Percentiles rank a stretch among this genome's conserved stretches.
Conservation (phyloP, 2,797 vertebrate species). For the Myripristis jacobus region DNA sequence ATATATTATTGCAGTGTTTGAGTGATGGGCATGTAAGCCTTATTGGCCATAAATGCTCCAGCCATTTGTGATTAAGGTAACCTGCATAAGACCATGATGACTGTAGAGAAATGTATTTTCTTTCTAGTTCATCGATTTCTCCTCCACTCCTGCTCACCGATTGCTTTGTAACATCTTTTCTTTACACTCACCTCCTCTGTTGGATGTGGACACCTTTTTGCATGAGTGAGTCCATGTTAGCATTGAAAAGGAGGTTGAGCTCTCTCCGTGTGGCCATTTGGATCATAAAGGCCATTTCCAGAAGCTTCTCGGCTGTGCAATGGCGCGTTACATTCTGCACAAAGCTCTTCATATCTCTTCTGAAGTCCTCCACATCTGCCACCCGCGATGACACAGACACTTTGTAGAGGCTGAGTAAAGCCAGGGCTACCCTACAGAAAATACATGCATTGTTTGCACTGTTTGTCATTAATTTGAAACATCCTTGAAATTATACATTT, state of each 20-base stretch:
- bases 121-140: too few species aligned
- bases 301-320: conserved; percentile 78
- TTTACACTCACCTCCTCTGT: conserved; percentile 83
- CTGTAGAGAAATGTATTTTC: too few species aligned
- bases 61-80: too few species aligned
- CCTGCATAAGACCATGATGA: too few species aligned
- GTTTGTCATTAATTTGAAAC: neutral
- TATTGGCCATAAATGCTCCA: too few species aligned
- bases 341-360: conserved; percentile 86
- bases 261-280: conserved; percentile 87
- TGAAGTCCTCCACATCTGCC: conserved; percentile 83
- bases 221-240: conserved; percentile 86
- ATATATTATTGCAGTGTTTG: too few species aligned
- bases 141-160: too few species aligned
- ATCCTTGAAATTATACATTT: neutral
- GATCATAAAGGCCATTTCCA: conserved; percentile 87
- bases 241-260: conserved; percentile 90
- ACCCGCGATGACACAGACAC: conserved; percentile 80
- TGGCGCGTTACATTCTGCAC: conserved; percentile 82
- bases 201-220: conserved; percentile 86
- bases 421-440: conserved; percentile 85
- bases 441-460: neutral
- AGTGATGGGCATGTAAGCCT: too few species aligned
- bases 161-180: neutral
- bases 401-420: conserved; percentile 88